Evolutionary conservation across 2,113 vertebrate species (phyloP), one percentile per base, ranked within the genome.

Genomic region (Aphyosemion australe): DNA sequence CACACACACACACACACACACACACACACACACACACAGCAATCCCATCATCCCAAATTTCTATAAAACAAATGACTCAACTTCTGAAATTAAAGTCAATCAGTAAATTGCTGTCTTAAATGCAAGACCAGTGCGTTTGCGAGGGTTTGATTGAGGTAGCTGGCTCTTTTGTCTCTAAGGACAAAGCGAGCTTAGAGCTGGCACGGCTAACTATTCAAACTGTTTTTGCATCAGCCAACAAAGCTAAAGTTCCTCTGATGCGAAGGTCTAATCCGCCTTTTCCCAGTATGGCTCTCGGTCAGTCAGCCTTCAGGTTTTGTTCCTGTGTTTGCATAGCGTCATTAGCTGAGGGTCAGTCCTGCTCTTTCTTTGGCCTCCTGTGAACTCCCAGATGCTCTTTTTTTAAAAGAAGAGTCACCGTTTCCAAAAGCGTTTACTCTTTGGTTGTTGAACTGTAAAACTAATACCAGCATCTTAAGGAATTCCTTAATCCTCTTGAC

Each of bases 131-230:
- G 78, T 87, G 82, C 78, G 73, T 88, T 82, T 73, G 77, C 82
- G 78, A 87, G 86, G 86, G 86, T 61, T 68, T 84, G 84, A 82
- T 88, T 81, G 70, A 73, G 68, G 75, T 31, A 56, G 69, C 82
- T 85, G 80, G 89, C 79, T 80, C 81, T 79, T 73, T 92, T 92
- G 91, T 91, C 82, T 91, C 76, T 72, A 56, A 80, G 82, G 87
- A 91, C 87, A 91, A 91, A 88, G 74, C 54, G 47, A 75, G 75
- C 76, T 80, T 84, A 71, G 61, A 81, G 75, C 60, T 69, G 64
- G 75, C 75, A 70, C 76, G 81, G 84, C 63, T 70, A 72, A 86
- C 80, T 85, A 68, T 82, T 88, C 73, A 67, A 70, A 83, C 69
- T 80, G 76, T 61, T 83, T 87, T 81, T 74, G 71, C 79, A 76